Evolutionary conservation across 2,797 vertebrate species (phyloP).

Genomic region (Cuculus canorus): DNA sequence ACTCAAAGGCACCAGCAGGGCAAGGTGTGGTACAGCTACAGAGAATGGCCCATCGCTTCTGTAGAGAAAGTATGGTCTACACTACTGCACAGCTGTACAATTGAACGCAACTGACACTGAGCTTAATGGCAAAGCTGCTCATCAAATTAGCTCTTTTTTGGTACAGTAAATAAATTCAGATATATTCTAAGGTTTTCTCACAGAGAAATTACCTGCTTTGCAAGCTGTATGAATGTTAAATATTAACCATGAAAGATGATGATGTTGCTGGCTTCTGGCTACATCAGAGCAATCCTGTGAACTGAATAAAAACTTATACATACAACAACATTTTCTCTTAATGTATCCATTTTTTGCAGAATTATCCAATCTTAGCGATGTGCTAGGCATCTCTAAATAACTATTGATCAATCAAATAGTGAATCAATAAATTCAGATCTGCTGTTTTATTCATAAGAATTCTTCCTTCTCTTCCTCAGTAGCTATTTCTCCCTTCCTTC

Average conservation of each 20-base stretch:
- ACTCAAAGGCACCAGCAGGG: not conserved
- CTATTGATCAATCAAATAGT: not conserved
- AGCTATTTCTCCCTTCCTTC: not conserved
- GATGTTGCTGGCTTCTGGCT: not conserved
- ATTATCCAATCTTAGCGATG: not conserved
- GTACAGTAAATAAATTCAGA: not conserved
- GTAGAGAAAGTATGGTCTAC: not conserved
- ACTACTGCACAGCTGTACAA: not conserved
- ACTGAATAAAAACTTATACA: not conserved
- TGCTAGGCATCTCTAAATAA: not conserved
- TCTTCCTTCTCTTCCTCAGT: not conserved
- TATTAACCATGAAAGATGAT: not conserved
- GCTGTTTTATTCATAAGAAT: not conserved
- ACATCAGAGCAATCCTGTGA: not conserved
- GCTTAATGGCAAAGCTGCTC: not conserved
- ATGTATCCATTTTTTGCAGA: not conserved
- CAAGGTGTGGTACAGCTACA: not conserved
- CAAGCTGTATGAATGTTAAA: not conserved
- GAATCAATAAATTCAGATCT: constrained; percentile 16
- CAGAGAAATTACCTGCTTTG: not conserved
- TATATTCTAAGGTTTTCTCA: not conserved
- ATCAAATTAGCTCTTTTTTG: not conserved
- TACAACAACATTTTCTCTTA: not conserved
- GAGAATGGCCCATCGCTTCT: not conserved
- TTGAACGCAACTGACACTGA: not conserved